These are phyloP conservation scores for Dugesia japonica DNA, from an alignment of 2,888 invertebrate genomes.

Conservation along the genomic window DNA sequence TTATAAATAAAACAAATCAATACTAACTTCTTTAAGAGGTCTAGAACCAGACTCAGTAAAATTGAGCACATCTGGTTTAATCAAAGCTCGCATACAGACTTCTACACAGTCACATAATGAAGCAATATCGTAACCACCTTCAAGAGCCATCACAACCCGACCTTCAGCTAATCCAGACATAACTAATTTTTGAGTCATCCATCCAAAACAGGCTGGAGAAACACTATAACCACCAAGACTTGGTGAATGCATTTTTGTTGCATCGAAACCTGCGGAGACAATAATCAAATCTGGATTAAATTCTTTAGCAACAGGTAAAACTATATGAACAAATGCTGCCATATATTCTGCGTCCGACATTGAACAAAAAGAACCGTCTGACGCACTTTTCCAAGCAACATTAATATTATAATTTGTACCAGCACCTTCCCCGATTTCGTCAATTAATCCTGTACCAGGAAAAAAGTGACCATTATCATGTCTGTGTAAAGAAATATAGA, in stretches of 20 bases:
- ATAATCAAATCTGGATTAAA: constrained; percentile 73
- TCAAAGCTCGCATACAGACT: constrained; percentile 77
- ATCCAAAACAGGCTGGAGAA: constrained; percentile 72
- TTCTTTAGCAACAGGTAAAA: constrained; percentile 77
- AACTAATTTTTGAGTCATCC: constrained; percentile 71
- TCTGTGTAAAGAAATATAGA: constrained; percentile 90
- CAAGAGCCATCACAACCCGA: constrained; percentile 72
- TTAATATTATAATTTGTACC: constrained; percentile 86
- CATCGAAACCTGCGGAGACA: constrained; percentile 95
- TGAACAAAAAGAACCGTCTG: constrained; percentile 52
- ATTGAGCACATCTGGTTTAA: constrained; percentile 43
- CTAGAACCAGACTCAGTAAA: not conserved
- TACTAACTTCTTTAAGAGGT: not conserved
- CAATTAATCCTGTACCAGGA: constrained; percentile 91
- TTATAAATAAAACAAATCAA: too few relatives aligned
- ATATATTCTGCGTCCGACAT: constrained; percentile 83
- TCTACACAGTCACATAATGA: constrained; percentile 91
- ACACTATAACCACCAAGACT: constrained; percentile 87
- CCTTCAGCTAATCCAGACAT: constrained; percentile 74
- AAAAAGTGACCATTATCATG: constrained; percentile 99
- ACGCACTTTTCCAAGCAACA: constrained; percentile 65
- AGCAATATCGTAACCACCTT: constrained; percentile 88
- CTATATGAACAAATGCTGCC: constrained; percentile 77
- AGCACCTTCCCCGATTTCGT: constrained; percentile 71
- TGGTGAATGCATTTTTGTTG: constrained; percentile 77